Evolutionary conservation across 2,888 invertebrate species (phyloP), one percentile per base, ranked within the genome.

Genomic region (Macropis europaea): DNA sequence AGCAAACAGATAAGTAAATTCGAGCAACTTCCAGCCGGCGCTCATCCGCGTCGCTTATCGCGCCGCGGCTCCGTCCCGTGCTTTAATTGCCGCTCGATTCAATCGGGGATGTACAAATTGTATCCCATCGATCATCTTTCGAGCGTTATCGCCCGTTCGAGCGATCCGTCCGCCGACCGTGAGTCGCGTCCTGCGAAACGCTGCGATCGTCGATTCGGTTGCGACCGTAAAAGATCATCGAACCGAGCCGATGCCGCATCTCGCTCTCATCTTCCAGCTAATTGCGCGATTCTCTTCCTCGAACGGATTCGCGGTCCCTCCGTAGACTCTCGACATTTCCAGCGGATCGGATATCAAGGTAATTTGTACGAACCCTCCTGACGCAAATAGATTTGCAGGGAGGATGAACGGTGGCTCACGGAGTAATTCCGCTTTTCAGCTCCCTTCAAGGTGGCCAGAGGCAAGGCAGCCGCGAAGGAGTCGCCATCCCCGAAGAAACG

Each of bases 11-110:
- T 28, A 40, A 59, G 11, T n/a, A 30, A 48, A 47, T 67, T 47
- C 45, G 63, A 28, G 30, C 2, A 40, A 15, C 24, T 34, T 9
- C 11, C 30, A 13, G 13, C 22, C 43, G 5, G 17, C 43, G 30
- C 15, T 24, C 42, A 9, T 48, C 30, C n/a, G 13, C 26, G 22
- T 24, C 22, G 30, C 24, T 50, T 64, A 59, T 59, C 50, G 64
- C 60, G 11, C 1, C 38, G 32, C 43, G 15, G 28, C 11, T 24
- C 19, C 30, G 43, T 54, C 40, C 26, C 68, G 60, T 54, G n/a
- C n/a, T 42, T 63, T 66, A 73, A 73, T 73, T 66, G 61, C 50
- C 36, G 56, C 36, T 45, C 56, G 56, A 72, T 72, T 72, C 26
- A 66, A 57, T 61, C 72, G 53, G n/a, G 24, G 11, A 34, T 45